Conservation (phyloP, 2,888 invertebrate species). For the Aricia artaxerxes region DNA sequence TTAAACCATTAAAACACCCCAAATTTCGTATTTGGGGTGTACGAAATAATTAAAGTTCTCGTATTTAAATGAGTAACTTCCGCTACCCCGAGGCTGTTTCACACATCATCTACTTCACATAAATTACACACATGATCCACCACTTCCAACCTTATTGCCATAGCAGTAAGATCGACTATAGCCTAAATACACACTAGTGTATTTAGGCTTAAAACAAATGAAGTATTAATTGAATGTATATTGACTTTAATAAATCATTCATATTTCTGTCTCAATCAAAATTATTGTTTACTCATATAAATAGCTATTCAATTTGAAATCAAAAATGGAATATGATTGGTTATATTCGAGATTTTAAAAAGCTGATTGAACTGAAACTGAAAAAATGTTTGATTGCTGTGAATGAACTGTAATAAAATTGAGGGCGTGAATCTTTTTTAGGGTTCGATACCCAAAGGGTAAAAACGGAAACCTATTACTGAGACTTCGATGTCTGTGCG, state of each 20-base stretch:
- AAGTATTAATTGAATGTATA: neutral
- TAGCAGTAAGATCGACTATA: neutral
- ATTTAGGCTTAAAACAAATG: neutral
- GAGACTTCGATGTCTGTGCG: no score
- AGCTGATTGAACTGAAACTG: no score
- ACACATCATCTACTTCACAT: neutral
- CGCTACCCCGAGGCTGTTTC: neutral
- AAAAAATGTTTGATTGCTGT: neutral
- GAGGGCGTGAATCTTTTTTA: neutral
- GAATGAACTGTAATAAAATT: neutral
- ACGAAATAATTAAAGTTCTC: neutral
- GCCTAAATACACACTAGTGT: neutral
- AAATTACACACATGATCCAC: neutral
- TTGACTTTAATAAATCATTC: neutral
- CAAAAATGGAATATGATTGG: neutral
- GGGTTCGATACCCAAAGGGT: no score
- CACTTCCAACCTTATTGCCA: neutral
- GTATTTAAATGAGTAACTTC: constrained; percentile 3
- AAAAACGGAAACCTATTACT: no score
- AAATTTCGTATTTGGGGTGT: neutral
- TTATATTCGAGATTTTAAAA: neutral
- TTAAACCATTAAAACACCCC: neutral
- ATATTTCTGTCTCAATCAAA: neutral
- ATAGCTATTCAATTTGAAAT: no score
- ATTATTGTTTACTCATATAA: no score